Evolutionary conservation across 2,797 vertebrate genomes (phyloP).

Genomic region (Pangasius sanitwongsei): DNA sequence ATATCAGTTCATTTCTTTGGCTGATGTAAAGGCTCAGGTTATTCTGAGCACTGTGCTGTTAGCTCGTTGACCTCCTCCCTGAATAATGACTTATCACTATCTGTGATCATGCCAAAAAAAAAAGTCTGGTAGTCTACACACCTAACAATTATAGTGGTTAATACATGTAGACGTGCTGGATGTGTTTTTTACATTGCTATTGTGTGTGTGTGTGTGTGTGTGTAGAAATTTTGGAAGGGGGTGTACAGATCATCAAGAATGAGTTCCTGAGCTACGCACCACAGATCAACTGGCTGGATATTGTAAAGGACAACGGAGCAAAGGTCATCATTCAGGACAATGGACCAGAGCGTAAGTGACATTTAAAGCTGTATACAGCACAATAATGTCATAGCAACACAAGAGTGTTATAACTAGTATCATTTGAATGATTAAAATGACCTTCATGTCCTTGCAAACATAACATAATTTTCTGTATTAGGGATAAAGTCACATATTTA

Average conservation of each 20-base stretch:
- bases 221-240: constrained; percentile 90
- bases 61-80: background rate
- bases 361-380: background rate
- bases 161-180: background rate
- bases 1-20: background rate
- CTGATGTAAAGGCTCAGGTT: background rate
- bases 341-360: constrained; percentile 72
- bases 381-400: background rate
- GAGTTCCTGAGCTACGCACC: constrained; percentile 85
- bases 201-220: constrained; percentile 43
- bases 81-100: background rate
- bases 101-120: background rate
- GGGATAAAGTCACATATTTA: too few relatives aligned
- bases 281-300: constrained; percentile 89
- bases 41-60: background rate
- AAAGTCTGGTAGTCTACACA: background rate
- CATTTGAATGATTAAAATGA: background rate
- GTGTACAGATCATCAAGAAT: constrained; percentile 87
- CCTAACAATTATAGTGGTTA: background rate
- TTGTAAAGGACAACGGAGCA: constrained; percentile 78
- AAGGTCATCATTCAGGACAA: constrained; percentile 77
- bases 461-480: background rate
- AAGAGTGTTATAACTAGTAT: background rate
- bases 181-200: constrained; percentile 13
- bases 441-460: background rate